Conservation (phyloP, 2,888 invertebrate species). For the Drosophila macrospina region DNA sequence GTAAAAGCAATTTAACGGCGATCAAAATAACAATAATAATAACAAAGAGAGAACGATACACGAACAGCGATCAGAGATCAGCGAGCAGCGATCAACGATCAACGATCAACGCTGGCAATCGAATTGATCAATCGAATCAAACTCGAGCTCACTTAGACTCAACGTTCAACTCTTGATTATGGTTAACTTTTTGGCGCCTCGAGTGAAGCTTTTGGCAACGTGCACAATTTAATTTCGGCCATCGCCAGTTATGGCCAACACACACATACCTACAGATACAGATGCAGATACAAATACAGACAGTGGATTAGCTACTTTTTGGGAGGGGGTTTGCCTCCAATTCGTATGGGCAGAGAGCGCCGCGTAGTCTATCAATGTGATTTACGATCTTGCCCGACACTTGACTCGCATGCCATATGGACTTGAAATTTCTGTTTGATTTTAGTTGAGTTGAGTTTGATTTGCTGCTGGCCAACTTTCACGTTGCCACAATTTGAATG, state of each 20-base stretch:
- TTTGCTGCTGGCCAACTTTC: constrained; percentile 59
- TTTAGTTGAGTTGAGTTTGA: constrained; percentile 7
- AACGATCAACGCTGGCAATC: constrained; percentile 22
- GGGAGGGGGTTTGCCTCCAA: constrained; percentile 46
- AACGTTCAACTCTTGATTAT: constrained; percentile 10
- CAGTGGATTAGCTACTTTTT: constrained; percentile 4
- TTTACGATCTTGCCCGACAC: constrained; percentile 65
- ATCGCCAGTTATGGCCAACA: constrained; percentile 59
- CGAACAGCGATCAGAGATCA: neutral
- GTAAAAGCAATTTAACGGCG: constrained; percentile 83
- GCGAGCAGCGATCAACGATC: constrained; percentile 2
- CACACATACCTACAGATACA: constrained; percentile 22
- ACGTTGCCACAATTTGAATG: constrained; percentile 33
- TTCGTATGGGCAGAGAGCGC: constrained; percentile 37
- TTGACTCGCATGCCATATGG: constrained; percentile 60
- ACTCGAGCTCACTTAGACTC: neutral
- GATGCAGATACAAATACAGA: neutral
- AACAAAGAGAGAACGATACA: constrained; percentile 31
- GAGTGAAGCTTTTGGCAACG: constrained; percentile 34
- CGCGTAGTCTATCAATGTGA: constrained; percentile 58
- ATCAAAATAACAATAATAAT: constrained; percentile 33
- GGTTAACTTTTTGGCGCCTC: constrained; percentile 49
- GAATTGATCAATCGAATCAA: constrained; percentile 28
- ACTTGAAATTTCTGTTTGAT: constrained; percentile 18
- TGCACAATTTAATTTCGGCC: constrained; percentile 49